Conservation (phyloP, 2,797 vertebrate genomes). For the Helarctos malayanus region DNA sequence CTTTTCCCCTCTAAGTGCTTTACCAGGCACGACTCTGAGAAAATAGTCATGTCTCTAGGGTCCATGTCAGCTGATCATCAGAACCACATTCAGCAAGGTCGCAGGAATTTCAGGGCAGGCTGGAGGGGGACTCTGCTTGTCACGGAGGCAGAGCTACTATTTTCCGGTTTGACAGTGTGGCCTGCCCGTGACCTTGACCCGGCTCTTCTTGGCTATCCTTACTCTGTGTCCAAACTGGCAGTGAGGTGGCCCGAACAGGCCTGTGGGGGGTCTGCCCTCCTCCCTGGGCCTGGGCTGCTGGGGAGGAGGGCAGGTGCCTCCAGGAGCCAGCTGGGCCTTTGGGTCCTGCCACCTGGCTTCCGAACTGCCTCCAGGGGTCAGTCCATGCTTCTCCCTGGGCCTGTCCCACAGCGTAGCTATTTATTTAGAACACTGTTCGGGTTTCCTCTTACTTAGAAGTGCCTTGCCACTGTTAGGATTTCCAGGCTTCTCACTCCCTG, state of each 20-base stretch:
- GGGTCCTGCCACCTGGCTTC: neutral
- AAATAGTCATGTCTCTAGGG: neutral
- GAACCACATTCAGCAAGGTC: neutral
- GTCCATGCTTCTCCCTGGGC: neutral
- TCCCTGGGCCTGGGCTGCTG: fast-evolving
- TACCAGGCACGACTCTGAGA: neutral
- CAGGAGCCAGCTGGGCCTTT: neutral
- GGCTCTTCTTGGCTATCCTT: neutral
- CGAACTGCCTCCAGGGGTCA: neutral
- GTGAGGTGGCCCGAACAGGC: fast-evolving
- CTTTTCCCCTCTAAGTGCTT: neutral
- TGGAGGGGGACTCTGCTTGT: too few relatives aligned
- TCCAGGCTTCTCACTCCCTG: neutral
- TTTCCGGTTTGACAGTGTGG: neutral
- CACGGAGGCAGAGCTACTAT: fast-evolving
- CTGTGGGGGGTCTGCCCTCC: fast-evolving
- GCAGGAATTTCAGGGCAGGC: neutral
- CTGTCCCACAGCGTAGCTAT: neutral
- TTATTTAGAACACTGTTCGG: neutral
- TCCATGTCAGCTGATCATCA: neutral
- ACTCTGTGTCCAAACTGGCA: fast-evolving
- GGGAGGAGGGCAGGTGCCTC: neutral
- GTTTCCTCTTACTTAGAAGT: neutral
- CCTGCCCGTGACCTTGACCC: neutral
- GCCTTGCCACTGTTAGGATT: too few relatives aligned